Evolutionary conservation across 2,888 invertebrate genomes (phyloP), one percentile per base, ranked within the genome.

Genomic region (Ormyrus thymus): DNA sequence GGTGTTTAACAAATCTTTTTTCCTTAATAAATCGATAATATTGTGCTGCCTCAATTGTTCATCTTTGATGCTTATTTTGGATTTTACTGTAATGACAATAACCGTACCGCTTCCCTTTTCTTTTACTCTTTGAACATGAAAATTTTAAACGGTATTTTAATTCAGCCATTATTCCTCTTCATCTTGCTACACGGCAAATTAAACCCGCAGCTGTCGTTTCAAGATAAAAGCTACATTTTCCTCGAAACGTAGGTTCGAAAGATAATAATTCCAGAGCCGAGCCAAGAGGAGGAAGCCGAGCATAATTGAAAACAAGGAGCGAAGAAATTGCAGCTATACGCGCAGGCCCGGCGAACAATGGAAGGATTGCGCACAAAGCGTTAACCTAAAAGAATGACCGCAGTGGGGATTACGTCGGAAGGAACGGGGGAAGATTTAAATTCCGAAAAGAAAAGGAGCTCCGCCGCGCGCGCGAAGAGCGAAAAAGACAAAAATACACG

Each of bases 351-450:
- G 29, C 43, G 55, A 55, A 55, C 51, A 48, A 68, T 15, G 55
- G 55, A 0, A n/a, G 15, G 29, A 53, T 29, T 53, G n/a, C 45
- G n/a, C 53, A 55, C 66, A 68, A 68, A 68, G 51, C 50, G 11
- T 68, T 68, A 55, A 11, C 9, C 55, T 7, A 68, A 68, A 68
- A 68, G 66, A 68, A 68, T 68, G 55, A 68, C 66, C 43, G 45
- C 43, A 68, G 6, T 65, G 51, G 29, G 29, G 15, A 65, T 68
- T 68, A 68, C n/a, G 66, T 68, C 50, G 5, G 13, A 29, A 64
- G 46, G 56, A 56, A 45, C 55, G 46, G 13, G 46, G 13, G 29
- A 56, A 66, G 55, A 56, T 68, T 29, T 68, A 56, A 68, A 68
- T 68, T 68, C 9, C n/a, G 46, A 68, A 68, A 29, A n/a, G 55